Evolutionary conservation across 2,888 invertebrate species (phyloP), one percentile per base, ranked within the genome.

Genomic region (Tuberolachnus salignus): DNA sequence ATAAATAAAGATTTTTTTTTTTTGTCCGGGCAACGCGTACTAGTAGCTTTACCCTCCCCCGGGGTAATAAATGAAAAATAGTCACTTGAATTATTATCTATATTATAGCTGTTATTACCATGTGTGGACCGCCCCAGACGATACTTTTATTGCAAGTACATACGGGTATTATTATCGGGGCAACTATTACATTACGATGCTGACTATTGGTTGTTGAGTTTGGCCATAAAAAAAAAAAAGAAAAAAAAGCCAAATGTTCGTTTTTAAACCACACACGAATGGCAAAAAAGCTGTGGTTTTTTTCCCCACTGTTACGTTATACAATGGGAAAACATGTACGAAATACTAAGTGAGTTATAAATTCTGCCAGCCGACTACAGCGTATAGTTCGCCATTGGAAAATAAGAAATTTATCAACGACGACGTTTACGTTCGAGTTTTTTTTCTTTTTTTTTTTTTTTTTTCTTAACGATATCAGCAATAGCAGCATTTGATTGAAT

Each of bases 271-370:
- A 16, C 44, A 13, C 16, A 23, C 42, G 14, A 19, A 74, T n/a
- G 42, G 73, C 21, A 51, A 63, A 46, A 57, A 73, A 26, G 21
- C 11, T 23, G 42, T n/a, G 44, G 64, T 44, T 64, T 64, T n/a
- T 42, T 23, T 64, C 44, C 23, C 26, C 11, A 3, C n/a, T 9
- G 13, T 49, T 49, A 19, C 63, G 51, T 14, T 4, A 46, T 1
- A 21, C 63, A 21, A 63, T n/a, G 19, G 42, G n/a, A 63, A 55
- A 63, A 64, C 53, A 64, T 44, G 63, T 64, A 63, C 53, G 42
- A 64, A 64, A 74, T 74, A 74, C 64, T 44, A 64, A 73, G 23
- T 53, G 51, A 34, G 51, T 53, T 55, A 66, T 64, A 64, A n/a
- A 55, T 74, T 74, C 23, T 34, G 11, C 21, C 11, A 13, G 1